Evolutionary conservation across 2,113 vertebrate genomes (phyloP).

Genomic region (Proterorhinus semilunaris): DNA sequence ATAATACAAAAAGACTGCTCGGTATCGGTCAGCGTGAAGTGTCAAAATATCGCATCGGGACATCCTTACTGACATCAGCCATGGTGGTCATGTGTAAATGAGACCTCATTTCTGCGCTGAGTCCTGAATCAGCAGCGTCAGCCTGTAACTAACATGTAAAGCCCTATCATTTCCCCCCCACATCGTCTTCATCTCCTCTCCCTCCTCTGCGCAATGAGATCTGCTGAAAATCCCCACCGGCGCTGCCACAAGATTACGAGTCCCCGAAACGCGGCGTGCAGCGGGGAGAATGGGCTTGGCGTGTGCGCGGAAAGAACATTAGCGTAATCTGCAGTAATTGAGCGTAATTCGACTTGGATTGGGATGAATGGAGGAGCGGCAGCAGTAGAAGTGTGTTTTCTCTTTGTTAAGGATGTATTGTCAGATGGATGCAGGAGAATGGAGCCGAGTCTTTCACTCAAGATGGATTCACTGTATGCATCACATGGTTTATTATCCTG

Average conservation of each 20-base stretch:
- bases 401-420: neutral
- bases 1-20: too few relatives aligned
- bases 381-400: neutral
- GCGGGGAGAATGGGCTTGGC: conserved; percentile 59
- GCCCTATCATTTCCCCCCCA: neutral
- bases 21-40: too few relatives aligned
- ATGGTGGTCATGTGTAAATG: conserved; percentile 53
- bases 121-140: conserved; percentile 14
- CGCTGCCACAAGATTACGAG: conserved; percentile 73
- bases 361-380: conserved; percentile 36
- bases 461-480: too few relatives aligned
- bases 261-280: conserved; percentile 40
- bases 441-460: too few relatives aligned
- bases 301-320: conserved; percentile 41
- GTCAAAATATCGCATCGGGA: neutral
- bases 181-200: conserved; percentile 6
- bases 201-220: conserved; percentile 64
- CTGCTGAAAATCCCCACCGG: conserved; percentile 69
- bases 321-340: conserved; percentile 73
- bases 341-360: conserved; percentile 60
- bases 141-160: conserved; percentile 8
- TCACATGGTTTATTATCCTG: too few relatives aligned
- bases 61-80: conserved; percentile 10
- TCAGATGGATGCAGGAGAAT: neutral
- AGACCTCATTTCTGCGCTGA: conserved; percentile 47